Evolutionary conservation across 2,888 invertebrate species (phyloP).

Genomic region (Lepetodrilus schrolli): DNA sequence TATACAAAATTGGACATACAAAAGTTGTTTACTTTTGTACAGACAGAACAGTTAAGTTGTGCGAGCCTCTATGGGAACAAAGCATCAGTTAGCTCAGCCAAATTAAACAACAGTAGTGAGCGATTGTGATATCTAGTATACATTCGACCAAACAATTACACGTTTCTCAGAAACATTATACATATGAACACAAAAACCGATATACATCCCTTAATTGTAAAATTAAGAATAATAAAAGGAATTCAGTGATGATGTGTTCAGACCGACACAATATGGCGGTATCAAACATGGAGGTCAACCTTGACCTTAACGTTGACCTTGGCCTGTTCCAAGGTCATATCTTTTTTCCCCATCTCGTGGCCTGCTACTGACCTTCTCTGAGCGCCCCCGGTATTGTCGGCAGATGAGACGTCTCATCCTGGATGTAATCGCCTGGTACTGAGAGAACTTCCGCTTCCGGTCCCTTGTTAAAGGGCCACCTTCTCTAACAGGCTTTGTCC

Average conservation of each 20-base stretch:
- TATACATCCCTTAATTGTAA: slow-evolving; percentile 15
- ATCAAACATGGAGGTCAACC: not conserved
- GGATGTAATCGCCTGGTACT: not conserved
- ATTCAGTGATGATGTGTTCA: slow-evolving; percentile 6
- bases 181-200: slow-evolving; percentile 23
- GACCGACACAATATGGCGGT: not conserved
- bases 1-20: slow-evolving; percentile 26
- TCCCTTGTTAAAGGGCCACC: not conserved
- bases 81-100: slow-evolving; percentile 18
- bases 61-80: slow-evolving; percentile 22
- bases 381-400: not conserved
- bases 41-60: slow-evolving; percentile 13
- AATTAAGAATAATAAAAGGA: slow-evolving; percentile 14
- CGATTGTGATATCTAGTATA: slow-evolving; percentile 17
- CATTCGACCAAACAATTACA: slow-evolving; percentile 14
- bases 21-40: slow-evolving; percentile 21
- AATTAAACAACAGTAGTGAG: slow-evolving; percentile 23
- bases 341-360: slow-evolving; percentile 2
- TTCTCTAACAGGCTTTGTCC: slow-evolving; percentile 15
- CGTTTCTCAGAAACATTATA: slow-evolving; percentile 9
- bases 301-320: not conserved
- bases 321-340: not conserved
- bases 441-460: not conserved
- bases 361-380: not conserved
- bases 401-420: not conserved